Conservation (phyloP, 2,797 vertebrate genomes). For the Lagorchestes hirsutus region DNA sequence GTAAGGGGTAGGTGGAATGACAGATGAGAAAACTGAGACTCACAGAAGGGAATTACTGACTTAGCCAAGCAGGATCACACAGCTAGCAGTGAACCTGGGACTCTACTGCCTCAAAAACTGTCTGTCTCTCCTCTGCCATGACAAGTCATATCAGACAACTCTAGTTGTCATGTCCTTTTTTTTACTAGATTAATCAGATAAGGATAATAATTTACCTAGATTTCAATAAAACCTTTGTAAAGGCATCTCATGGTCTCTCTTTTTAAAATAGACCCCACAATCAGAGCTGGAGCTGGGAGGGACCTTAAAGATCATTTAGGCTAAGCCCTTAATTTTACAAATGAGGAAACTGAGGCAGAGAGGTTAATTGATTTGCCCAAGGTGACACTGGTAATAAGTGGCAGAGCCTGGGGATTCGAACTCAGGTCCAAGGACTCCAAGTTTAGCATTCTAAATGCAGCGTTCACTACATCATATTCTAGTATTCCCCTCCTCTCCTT, state of each 20-base stretch:
- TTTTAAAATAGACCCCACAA: background rate
- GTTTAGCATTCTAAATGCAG: background rate
- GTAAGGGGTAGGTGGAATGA: background rate
- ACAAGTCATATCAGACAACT: background rate
- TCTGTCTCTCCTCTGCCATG: background rate
- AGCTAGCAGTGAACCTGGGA: background rate
- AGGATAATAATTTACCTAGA: background rate
- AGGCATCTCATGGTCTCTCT: background rate
- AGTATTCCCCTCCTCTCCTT: background rate
- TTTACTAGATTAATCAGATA: background rate
- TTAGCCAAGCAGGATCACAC: background rate
- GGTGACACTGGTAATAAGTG: background rate
- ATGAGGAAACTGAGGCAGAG: slow-evolving; percentile 14
- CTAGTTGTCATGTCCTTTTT: background rate
- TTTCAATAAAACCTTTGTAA: background rate
- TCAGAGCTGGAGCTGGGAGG: background rate
- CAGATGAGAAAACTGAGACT: background rate
- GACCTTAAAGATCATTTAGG: background rate
- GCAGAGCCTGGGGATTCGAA: background rate
- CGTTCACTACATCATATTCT: background rate
- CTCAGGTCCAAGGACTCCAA: background rate
- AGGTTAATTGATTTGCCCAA: background rate
- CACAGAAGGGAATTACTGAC: background rate
- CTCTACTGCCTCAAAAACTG: background rate
- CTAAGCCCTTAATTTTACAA: slow-evolving; percentile 31